A percentile compares a stretch with the other conserved stretches of the same genome.
These are phyloP conservation scores for Nephrotoma flavescens DNA, from an alignment of 2,888 invertebrate genomes.

Conservation along the genomic window DNA sequence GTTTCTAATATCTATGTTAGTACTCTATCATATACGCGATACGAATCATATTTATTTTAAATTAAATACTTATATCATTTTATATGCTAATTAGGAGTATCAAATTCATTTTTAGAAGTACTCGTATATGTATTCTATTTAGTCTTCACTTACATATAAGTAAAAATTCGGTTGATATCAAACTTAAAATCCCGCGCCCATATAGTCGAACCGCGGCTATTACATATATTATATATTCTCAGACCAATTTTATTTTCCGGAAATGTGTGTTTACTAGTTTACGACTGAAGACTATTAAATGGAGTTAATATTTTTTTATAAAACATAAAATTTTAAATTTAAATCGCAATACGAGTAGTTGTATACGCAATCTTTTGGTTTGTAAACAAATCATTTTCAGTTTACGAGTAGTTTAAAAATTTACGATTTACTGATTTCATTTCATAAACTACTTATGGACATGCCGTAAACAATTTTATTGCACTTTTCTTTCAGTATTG, in stretches of 20 bases:
- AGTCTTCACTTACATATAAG: neutral
- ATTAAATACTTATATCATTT: neutral
- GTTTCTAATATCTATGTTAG: no score
- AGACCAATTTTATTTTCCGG: neutral
- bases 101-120: neutral
- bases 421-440: neutral
- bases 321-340: neutral
- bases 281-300: neutral
- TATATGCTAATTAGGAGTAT: neutral
- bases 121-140: neutral
- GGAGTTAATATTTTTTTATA: neutral
- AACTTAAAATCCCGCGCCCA: neutral
- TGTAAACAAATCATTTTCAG: no score
- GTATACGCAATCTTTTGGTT: neutral
- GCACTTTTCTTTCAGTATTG: no score
- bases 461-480: no score
- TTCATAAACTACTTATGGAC: neutral
- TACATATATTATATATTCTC: neutral
- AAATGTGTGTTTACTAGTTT: neutral
- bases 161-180: neutral
- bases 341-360: neutral
- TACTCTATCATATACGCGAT: no score
- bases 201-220: neutral
- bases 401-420: no score
- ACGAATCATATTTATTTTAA: neutral